These are phyloP conservation scores for Sinotaia quadrata DNA, from an alignment of 2,888 invertebrate genomes.

Conservation along the genomic window DNA sequence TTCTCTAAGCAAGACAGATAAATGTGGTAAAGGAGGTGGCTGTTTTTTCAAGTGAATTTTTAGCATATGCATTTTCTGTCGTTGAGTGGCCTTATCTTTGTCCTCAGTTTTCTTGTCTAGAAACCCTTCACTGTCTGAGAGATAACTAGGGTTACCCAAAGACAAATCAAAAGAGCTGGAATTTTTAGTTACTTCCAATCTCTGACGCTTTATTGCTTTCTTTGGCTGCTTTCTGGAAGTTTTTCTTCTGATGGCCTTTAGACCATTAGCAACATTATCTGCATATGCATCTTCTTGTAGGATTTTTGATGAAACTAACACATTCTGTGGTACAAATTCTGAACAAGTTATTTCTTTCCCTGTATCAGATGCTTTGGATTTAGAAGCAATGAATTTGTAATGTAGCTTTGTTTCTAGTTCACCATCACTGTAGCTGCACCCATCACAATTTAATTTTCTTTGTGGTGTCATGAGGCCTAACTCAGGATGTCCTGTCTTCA, in stretches of 20 bases:
- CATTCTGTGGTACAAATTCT: neutral
- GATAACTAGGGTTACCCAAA: no score
- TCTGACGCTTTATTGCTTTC: constrained; percentile 2
- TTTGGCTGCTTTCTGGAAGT: constrained; percentile 5
- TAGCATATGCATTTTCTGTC: neutral
- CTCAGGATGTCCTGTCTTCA: neutral
- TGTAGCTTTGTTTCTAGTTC: constrained; percentile 7
- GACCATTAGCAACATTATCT: neutral
- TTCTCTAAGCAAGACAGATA: neutral
- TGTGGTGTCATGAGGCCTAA: neutral
- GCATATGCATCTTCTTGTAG: neutral
- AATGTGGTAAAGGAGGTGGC: neutral
- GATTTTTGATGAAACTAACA: no score
- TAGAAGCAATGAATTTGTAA: neutral
- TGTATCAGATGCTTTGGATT: neutral
- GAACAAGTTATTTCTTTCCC: neutral
- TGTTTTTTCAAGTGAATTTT: neutral
- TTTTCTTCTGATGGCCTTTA: neutral
- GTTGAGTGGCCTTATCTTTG: neutral
- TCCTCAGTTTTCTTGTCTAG: no score
- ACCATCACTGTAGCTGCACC: constrained; percentile 12
- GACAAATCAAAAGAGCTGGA: neutral
- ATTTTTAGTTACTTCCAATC: neutral
- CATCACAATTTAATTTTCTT: neutral
- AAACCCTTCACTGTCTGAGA: no score